Conservation (phyloP, 1,140 invertebrate genomes). For the Danaus plexippus region DNA sequence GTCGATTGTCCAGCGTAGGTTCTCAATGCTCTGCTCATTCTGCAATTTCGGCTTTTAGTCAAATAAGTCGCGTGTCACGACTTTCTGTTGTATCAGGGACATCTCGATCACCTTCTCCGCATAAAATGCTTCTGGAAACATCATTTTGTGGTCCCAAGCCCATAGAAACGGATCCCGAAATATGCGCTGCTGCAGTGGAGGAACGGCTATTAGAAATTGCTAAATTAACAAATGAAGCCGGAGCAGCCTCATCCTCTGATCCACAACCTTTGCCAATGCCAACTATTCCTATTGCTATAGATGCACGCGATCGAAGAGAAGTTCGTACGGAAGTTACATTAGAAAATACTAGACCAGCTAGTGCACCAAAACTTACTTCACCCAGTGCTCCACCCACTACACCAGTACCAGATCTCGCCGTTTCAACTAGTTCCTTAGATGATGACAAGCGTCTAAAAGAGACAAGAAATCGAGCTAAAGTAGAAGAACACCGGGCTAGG, state of each 20-base stretch:
- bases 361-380: conserved; percentile 19
- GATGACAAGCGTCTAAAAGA: conserved; percentile 53
- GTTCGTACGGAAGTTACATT: conserved; percentile 56
- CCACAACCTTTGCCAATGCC: background rate
- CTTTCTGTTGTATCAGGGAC: conserved; percentile 80
- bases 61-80: conserved; percentile 72
- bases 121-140: conserved; percentile 89
- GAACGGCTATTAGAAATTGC: conserved; percentile 51
- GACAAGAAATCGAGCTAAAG: conserved; percentile 43
- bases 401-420: conserved; percentile 10
- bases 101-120: conserved; percentile 86
- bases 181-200: conserved; percentile 54
- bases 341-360: conserved; percentile 32
- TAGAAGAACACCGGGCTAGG: conserved; percentile 41
- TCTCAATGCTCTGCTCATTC: conserved; percentile 76
- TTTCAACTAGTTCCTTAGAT: conserved; percentile 24
- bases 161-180: conserved; percentile 71
- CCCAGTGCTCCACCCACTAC: conserved; percentile 14
- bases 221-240: conserved; percentile 24
- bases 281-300: conserved; percentile 46
- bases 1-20: conserved; percentile 84
- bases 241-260: conserved; percentile 6
- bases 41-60: conserved; percentile 65
- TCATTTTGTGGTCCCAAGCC: conserved; percentile 90
- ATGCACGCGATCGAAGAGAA: conserved; percentile 59